These are phyloP conservation scores for Anoplophora glabripennis DNA, from an alignment of 1,140 invertebrate genomes.

Conservation along the genomic window DNA sequence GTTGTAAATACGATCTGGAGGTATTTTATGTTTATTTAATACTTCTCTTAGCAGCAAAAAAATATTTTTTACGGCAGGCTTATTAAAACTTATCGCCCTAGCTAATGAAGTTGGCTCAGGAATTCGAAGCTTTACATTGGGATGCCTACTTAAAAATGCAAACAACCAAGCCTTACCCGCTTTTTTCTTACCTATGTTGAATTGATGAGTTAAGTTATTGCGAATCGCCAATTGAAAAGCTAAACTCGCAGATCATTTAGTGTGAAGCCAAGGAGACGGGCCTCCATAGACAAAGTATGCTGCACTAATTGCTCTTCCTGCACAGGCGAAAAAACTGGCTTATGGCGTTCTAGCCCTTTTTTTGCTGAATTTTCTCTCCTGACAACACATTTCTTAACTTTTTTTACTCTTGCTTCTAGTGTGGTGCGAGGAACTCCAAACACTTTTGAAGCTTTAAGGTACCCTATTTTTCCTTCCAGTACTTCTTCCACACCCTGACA, in stretches of 20 bases:
- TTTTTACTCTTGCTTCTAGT: conserved; percentile 18
- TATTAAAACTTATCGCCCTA: too few species aligned
- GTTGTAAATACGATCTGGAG: conserved; percentile 17
- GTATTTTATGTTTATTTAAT: too few species aligned
- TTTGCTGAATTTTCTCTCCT: not conserved
- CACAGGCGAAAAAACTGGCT: not conserved
- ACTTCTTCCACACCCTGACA: conserved; percentile 31
- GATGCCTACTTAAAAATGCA: not conserved
- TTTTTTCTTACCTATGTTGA: not conserved
- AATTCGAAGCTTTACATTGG: too few species aligned
- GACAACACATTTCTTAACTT: not conserved
- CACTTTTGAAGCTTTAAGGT: conserved; percentile 26
- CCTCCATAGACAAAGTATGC: not conserved
- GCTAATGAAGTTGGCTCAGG: too few species aligned
- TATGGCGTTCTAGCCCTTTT: not conserved
- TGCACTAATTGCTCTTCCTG: too few species aligned
- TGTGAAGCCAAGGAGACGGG: not conserved
- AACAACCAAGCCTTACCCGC: not conserved
- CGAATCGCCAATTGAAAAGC: not conserved
- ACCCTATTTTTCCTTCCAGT: conserved; percentile 30
- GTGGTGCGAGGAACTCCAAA: conserved; percentile 32
- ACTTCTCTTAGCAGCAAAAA: conserved; percentile 7
- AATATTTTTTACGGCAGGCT: conserved; percentile 13
- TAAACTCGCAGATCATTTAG: not conserved
- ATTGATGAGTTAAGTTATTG: not conserved